A percentile compares a stretch with the other conserved stretches of the same genome.
phyloP scores from a whole-genome alignment of 2,797 vertebrate genomes.

The Hybognathus amarus region DNA sequence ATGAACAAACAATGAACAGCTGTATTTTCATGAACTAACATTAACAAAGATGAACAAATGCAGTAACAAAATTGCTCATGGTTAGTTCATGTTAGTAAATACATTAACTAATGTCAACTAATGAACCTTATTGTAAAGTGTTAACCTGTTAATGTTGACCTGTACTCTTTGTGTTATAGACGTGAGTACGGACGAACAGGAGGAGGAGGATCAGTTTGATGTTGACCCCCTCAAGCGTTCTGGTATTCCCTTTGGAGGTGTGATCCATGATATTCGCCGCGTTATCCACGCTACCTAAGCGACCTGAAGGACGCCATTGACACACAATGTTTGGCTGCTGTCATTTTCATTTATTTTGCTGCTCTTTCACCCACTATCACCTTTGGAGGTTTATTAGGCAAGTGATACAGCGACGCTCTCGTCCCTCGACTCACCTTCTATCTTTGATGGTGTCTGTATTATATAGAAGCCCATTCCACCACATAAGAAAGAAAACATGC shows the following conservation, averaged over 20 bases:
- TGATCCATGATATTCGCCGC: constrained; percentile 93
- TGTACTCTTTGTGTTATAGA: constrained; percentile 61
- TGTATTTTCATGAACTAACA: no score
- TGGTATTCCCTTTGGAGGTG: constrained; percentile 90
- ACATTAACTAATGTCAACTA: no score
- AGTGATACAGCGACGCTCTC: constrained; percentile 42
- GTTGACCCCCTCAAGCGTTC: constrained; percentile 92
- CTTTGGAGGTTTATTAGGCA: constrained; percentile 95
- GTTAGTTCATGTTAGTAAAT: no score
- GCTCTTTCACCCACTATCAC: constrained; percentile 95
- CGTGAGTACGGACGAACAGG: constrained; percentile 80
- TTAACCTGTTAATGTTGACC: neutral
- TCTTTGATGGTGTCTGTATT: neutral
- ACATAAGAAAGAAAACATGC: neutral
- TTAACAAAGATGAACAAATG: no score
- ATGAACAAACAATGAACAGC: no score
- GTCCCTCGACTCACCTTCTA: neutral
- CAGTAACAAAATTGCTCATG: no score
- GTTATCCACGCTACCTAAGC: constrained; percentile 91
- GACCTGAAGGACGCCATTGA: constrained; percentile 91
- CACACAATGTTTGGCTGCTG: constrained; percentile 91
- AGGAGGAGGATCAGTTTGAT: constrained; percentile 80
- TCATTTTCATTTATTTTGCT: constrained; percentile 98
- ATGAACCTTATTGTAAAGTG: no score
- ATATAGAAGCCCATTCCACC: neutral